Percentiles rank a stretch among this genome's conserved stretches.
Conservation (phyloP, 2,797 vertebrate species). For the Lindbergichthys nudifrons region DNA sequence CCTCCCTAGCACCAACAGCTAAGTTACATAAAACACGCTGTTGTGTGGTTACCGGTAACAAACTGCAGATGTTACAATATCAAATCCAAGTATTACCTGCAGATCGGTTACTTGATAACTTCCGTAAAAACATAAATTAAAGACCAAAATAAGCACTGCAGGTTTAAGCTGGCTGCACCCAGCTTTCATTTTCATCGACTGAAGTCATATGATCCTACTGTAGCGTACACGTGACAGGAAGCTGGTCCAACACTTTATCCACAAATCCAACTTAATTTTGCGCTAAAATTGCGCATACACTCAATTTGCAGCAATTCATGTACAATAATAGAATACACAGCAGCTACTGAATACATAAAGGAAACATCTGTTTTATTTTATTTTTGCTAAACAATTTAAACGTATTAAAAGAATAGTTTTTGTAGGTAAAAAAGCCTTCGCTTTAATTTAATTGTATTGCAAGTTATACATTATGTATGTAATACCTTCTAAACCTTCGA, state of each 20-base stretch:
- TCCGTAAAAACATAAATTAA: constrained; percentile 57
- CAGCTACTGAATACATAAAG: accelerated
- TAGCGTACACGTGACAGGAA: constrained; percentile 68
- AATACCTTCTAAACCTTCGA: background rate
- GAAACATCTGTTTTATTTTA: background rate
- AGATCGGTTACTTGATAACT: constrained; percentile 51
- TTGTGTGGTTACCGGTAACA: background rate
- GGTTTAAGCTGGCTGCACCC: constrained; percentile 40
- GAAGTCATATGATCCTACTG: constrained; percentile 73
- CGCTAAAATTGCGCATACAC: constrained; percentile 59
- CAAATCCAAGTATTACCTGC: constrained; percentile 66
- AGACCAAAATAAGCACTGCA: constrained; percentile 57
- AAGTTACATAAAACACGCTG: constrained; percentile 18
- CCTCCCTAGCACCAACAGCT: background rate
- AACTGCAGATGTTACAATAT: background rate
- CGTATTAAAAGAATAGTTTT: background rate
- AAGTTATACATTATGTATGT: background rate
- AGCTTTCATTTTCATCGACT: constrained; percentile 79
- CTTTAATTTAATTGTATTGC: background rate
- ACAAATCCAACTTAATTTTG: constrained; percentile 17
- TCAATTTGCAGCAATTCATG: background rate
- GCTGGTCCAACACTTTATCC: background rate
- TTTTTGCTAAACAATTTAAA: no score
- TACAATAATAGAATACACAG: background rate
- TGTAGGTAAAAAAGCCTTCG: background rate